Conservation (phyloP, 2,797 vertebrate species). For the Syndactyla subalaris region DNA sequence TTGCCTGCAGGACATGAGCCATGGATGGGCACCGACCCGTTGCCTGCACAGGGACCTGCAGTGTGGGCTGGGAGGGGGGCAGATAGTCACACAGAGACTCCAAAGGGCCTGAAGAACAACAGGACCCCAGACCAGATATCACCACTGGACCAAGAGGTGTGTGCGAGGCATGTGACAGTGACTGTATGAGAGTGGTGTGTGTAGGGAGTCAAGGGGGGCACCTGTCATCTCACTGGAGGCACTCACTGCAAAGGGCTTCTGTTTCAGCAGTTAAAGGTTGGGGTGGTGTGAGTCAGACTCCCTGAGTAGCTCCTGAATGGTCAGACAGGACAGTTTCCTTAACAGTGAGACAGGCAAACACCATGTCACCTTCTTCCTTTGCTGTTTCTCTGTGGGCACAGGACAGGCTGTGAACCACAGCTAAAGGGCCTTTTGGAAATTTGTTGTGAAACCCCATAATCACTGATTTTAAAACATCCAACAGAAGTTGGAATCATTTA, state of each 20-base stretch:
- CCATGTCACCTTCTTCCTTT: neutral
- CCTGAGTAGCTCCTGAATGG: neutral
- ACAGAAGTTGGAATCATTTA: neutral
- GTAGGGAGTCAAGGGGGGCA: neutral
- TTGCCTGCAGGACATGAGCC: neutral
- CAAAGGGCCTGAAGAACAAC: neutral
- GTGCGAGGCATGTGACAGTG: neutral
- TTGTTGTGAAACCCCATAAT: neutral
- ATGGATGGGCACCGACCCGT: accelerated
- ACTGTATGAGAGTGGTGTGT: neutral
- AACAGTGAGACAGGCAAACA: neutral
- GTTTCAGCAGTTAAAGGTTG: neutral
- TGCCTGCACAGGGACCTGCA: neutral
- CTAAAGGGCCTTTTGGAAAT: neutral
- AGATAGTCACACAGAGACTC: accelerated
- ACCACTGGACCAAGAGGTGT: neutral
- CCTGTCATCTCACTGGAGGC: neutral
- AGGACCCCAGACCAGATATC: neutral
- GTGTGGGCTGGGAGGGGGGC: accelerated
- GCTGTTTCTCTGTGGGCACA: neutral
- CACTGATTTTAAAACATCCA: neutral
- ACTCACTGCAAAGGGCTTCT: neutral
- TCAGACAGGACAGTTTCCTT: neutral
- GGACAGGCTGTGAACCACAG: neutral
- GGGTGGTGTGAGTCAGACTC: neutral